Conservation (phyloP, 2,797 vertebrate genomes). For the Sitta carolinensis region DNA sequence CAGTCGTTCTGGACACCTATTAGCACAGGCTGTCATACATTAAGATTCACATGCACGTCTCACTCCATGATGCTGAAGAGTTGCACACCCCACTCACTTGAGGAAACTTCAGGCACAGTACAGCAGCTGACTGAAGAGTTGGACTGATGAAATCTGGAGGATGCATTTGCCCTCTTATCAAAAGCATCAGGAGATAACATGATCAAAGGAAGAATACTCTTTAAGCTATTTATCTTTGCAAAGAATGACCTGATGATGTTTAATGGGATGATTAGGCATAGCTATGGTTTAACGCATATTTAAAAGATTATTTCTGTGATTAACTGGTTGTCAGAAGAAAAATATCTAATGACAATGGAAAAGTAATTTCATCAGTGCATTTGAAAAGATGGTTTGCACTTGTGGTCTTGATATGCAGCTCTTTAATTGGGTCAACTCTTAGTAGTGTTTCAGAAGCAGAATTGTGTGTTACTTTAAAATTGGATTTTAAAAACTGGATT, state of each 20-base stretch:
- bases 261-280: constrained; percentile 40
- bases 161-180: not conserved
- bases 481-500: not conserved
- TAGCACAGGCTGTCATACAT: rapidly evolving
- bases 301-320: constrained; percentile 44
- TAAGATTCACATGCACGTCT: rapidly evolving
- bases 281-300: constrained; percentile 35
- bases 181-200: constrained; percentile 23
- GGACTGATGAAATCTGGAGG: constrained; percentile 36
- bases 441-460: not conserved
- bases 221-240: constrained; percentile 37
- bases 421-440: not conserved
- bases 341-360: not conserved
- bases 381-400: not conserved
- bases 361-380: constrained; percentile 27
- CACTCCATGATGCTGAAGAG: not conserved
- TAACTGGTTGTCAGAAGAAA: constrained; percentile 31
- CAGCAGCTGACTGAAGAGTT: not conserved
- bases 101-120: not conserved
- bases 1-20: not conserved
- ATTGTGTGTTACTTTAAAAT: not conserved
- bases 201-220: constrained; percentile 58
- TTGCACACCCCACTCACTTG: not conserved
- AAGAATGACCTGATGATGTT: constrained; percentile 48
- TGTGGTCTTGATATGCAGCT: not conserved